A percentile compares a stretch with the other conserved stretches of the same genome.
These are phyloP conservation scores for Drosophila tropicalis DNA, from an alignment of 1,140 invertebrate genomes.

Conservation along the genomic window DNA sequence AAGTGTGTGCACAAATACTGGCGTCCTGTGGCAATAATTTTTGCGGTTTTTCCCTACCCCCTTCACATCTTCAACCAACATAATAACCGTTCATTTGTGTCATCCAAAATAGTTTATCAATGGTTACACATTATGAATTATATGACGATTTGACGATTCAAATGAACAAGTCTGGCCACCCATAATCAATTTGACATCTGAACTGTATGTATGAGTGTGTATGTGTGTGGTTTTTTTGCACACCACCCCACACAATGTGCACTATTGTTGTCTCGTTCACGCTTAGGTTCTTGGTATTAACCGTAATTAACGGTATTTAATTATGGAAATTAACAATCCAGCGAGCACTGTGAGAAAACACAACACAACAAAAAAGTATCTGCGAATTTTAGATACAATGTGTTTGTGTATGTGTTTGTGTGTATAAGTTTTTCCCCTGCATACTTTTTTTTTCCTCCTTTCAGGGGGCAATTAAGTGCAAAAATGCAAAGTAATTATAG, in stretches of 20 bases:
- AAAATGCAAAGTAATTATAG: slow-evolving; percentile 80
- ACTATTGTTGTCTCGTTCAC: slow-evolving; percentile 6
- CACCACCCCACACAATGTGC: neutral
- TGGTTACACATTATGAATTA: slow-evolving; percentile 45
- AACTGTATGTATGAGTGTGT: slow-evolving; percentile 21
- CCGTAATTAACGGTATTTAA: slow-evolving; percentile 77
- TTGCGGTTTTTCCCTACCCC: slow-evolving; percentile 54
- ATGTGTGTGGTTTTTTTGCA: neutral
- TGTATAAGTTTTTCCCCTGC: slow-evolving; percentile 46
- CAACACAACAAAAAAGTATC: slow-evolving; percentile 26
- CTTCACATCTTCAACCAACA: slow-evolving; percentile 15
- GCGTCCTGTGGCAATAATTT: slow-evolving; percentile 46
- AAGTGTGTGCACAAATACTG: slow-evolving; percentile 26
- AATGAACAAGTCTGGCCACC: neutral
- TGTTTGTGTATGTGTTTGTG: slow-evolving; percentile 31
- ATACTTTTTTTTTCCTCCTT: slow-evolving; percentile 22
- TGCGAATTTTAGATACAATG: slow-evolving; percentile 12
- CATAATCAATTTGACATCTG: slow-evolving; percentile 66
- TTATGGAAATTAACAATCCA: slow-evolving; percentile 71
- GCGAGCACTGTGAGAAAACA: slow-evolving; percentile 63
- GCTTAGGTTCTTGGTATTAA: slow-evolving; percentile 26
- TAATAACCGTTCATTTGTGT: slow-evolving; percentile 78
- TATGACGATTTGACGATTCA: slow-evolving; percentile 13
- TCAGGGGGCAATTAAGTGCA: slow-evolving; percentile 68
- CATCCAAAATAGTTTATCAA: slow-evolving; percentile 44